A percentile compares a stretch with the other conserved stretches of the same genome.
Evolutionary conservation across 2,113 vertebrate species (phyloP).

Genomic region (Oreochromis niloticus): DNA sequence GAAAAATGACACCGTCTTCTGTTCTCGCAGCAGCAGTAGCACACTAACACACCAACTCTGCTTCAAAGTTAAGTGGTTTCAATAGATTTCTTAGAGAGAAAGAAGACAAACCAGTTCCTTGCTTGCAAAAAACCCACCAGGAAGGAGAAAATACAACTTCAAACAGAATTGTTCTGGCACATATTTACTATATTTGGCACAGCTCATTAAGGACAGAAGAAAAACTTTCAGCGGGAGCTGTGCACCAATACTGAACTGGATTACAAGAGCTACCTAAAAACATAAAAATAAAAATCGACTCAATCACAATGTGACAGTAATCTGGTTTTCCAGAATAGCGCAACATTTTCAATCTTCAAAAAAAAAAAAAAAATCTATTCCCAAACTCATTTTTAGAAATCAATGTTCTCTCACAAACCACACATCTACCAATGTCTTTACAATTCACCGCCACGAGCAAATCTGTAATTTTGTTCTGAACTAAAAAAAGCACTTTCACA

Average conservation of each 20-base stretch:
- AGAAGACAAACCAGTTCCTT: not conserved
- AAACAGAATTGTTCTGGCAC: not conserved
- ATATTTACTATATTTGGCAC: not conserved
- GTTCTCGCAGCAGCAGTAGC: constrained; percentile 2
- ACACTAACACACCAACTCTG: not conserved
- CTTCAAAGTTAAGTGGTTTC: not conserved
- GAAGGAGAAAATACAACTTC: constrained; percentile 7
- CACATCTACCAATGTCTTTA: not conserved
- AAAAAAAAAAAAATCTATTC: not conserved
- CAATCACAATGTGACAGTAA: not conserved
- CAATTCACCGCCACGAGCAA: not conserved
- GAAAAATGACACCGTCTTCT: constrained; percentile 13
- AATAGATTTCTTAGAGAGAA: constrained; percentile 10
- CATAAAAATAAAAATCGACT: not conserved
- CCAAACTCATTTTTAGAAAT: constrained; percentile 14
- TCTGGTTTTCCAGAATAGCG: not conserved
- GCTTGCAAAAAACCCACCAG: not conserved
- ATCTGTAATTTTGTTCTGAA: constrained; percentile 21
- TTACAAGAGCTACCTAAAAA: not conserved
- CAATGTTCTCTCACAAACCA: not conserved
- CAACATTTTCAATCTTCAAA: not conserved
- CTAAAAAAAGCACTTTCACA: constrained; percentile 4
- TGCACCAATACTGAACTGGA: not conserved
- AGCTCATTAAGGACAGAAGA: constrained; percentile 13
- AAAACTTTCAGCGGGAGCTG: not conserved